phyloP scores from a whole-genome alignment of 2,113 vertebrate species.

The Eurystomus gularis region DNA sequence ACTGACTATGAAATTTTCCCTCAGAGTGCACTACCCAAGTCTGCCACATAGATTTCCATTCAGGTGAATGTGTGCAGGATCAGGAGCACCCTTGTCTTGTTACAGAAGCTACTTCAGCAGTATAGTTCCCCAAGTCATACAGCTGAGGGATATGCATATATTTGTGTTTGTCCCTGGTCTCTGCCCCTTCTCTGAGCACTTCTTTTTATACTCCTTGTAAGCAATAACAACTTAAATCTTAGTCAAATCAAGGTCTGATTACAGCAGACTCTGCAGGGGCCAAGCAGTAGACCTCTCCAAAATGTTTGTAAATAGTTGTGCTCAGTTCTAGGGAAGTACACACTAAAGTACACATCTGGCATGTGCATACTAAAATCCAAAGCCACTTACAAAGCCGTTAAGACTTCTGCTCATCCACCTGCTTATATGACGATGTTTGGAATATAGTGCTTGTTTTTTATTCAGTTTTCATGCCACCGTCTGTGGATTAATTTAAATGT shows the following conservation, averaged over 20 bases:
- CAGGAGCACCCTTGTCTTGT: not conserved
- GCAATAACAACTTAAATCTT: not conserved
- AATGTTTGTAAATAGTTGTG: not conserved
- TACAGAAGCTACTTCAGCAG: not conserved
- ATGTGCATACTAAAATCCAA: not conserved
- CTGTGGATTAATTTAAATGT: not conserved
- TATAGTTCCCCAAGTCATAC: not conserved
- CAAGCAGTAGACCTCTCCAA: not conserved
- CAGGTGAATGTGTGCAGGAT: not conserved
- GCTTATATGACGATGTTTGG: not conserved
- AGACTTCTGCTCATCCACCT: not conserved
- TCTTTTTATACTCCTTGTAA: not conserved
- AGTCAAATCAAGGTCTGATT: not conserved
- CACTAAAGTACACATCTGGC: not conserved
- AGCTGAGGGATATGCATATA: not conserved
- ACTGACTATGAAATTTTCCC: not conserved
- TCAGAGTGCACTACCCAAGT: not conserved
- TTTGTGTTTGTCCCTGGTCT: not conserved
- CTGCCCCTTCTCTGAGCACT: not conserved
- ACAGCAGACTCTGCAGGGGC: not conserved
- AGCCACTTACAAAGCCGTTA: not conserved
- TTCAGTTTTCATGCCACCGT: not conserved
- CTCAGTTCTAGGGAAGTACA: not conserved
- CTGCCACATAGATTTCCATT: not conserved
- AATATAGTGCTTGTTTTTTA: not conserved